Evolutionary conservation across 1,140 invertebrate genomes (phyloP), one percentile per base, ranked within the genome.

Genomic region (Macrocentrus cingulum): DNA sequence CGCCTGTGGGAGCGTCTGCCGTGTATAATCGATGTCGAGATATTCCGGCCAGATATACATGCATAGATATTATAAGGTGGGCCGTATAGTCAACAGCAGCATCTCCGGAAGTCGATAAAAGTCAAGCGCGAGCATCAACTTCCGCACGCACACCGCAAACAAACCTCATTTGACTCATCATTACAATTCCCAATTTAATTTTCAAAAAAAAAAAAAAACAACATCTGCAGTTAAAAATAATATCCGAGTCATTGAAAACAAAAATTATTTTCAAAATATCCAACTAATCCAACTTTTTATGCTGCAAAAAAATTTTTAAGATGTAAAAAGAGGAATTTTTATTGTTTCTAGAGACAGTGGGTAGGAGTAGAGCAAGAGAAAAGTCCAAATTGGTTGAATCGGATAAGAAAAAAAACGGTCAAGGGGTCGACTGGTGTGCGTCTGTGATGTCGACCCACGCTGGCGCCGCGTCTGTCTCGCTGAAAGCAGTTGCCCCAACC

Each of bases 401-500:
- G 13, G 39, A 39, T 36, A 23, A 9, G 22, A 1, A 25, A 25
- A 23, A 23, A 29, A 15, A 32, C 23, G 23, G 25, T 34, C 23
- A 49, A 49, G 46, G 39, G 39, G 25, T 49, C 39, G 42, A 34
- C 46, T 32, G 19, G 42, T 29, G 32, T 39, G 50, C 61, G 60
- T 51, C 45, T 50, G 48, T 18, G 48, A 51, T 18, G 25, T 58
- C 75, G 72, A 74, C 72, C 72, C 72, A 77, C 75, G 71, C 74
- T 74, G 75, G 75, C 75, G 75, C 75, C 75, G 46, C 59, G 60
- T 67, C 65, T 61, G 57, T 68, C 68, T 63, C 61, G 46, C 57
- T 64, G 51, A 22, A 56, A 13, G 57, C 20, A 18, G 60, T 56
- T 65, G 51, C 34, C 56, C 29, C 51, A 50, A 53, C 19, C 37